Percentiles rank a stretch among this genome's conserved stretches.
phyloP scores from a whole-genome alignment of 2,888 invertebrate species.

The Epiblema foenella region DNA sequence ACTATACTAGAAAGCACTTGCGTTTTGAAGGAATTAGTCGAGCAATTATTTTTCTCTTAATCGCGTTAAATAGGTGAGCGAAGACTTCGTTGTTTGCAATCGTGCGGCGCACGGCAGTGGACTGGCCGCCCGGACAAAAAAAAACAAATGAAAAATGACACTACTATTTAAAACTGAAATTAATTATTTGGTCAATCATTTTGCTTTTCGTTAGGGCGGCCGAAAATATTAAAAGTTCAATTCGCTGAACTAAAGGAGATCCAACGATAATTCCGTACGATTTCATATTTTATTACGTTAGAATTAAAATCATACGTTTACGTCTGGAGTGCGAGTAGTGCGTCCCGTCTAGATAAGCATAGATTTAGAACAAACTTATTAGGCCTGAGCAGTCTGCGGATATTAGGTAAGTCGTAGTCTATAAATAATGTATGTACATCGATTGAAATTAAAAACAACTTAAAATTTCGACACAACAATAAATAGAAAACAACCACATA shows the following conservation, averaged over 20 bases:
- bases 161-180: not conserved
- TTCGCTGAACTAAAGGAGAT: conserved; percentile 5
- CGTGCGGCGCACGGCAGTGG: conserved; percentile 22
- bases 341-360: not conserved
- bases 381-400: conserved; percentile 54
- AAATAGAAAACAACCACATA: conserved; percentile 55
- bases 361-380: conserved; percentile 45
- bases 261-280: not conserved
- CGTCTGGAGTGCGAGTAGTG: not conserved
- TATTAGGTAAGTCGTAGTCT: conserved; percentile 46
- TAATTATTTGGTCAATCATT: not conserved
- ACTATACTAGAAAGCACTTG: conserved; percentile 49
- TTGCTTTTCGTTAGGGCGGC: conserved; percentile 8
- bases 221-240: not conserved
- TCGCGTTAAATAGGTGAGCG: conserved; percentile 26
- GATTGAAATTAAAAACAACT: conserved; percentile 40
- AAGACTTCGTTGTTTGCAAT: conserved; percentile 45
- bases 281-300: not conserved
- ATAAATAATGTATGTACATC: conserved; percentile 57
- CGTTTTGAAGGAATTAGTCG: conserved; percentile 40
- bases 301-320: not conserved
- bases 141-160: not conserved
- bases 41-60: conserved; percentile 34
- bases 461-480: conserved; percentile 53
- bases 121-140: conserved; percentile 12